Evolutionary conservation across 2,888 invertebrate genomes (phyloP).

Genomic region (Ryuthela nishihirai): DNA sequence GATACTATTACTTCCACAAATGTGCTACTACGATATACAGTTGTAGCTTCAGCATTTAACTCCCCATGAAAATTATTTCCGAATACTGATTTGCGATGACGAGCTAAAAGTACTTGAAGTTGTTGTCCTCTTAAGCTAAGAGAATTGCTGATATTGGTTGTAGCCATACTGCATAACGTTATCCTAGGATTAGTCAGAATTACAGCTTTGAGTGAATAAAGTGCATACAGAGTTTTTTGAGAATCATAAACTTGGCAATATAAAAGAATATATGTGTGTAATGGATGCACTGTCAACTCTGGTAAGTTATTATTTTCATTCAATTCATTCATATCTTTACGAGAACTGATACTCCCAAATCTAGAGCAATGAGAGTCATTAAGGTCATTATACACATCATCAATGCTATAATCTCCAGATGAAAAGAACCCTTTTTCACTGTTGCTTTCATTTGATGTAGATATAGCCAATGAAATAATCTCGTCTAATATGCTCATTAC

Average conservation of each 20-base stretch:
- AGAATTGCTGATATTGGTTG: constrained; percentile 63
- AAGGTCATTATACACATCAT: constrained; percentile 41
- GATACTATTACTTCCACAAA: constrained; percentile 70
- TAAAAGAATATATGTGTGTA: constrained; percentile 77
- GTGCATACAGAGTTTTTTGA: constrained; percentile 66
- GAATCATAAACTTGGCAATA: constrained; percentile 77
- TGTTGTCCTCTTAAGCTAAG: constrained; percentile 47
- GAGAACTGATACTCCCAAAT: constrained; percentile 7
- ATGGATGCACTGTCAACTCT: constrained; percentile 60
- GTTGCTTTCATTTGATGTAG: constrained; percentile 1
- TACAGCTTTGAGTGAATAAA: constrained; percentile 69
- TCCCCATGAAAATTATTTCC: constrained; percentile 57
- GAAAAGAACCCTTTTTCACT: constrained; percentile 24
- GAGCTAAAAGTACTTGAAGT: constrained; percentile 58
- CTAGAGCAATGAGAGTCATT: constrained; percentile 1
- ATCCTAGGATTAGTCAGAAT: constrained; percentile 66
- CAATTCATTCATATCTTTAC: constrained; percentile 15
- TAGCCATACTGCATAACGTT: constrained; percentile 69
- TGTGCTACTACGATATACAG: constrained; percentile 70
- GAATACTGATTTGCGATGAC: constrained; percentile 75
- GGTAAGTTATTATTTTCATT: constrained; percentile 1
- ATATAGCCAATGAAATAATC: constrained; percentile 19
- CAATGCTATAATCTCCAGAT: constrained; percentile 31
- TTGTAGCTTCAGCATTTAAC: constrained; percentile 59
- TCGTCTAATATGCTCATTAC: constrained; percentile 26